Conservation (phyloP, 2,797 vertebrate genomes). For the Sylvia borin region DNA sequence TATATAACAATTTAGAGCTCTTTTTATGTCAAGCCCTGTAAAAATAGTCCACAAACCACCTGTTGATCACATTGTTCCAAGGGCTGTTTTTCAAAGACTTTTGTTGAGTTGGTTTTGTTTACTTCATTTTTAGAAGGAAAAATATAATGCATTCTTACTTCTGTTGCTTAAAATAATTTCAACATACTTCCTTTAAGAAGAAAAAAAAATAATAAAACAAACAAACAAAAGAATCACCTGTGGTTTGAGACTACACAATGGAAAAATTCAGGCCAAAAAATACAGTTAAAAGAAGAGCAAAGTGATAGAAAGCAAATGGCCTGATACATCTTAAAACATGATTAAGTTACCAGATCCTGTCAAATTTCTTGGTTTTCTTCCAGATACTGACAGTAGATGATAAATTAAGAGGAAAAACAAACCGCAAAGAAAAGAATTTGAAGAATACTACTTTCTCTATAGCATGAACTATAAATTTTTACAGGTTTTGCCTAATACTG, state of each 20-base stretch:
- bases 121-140: not conserved
- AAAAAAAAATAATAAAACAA: not conserved
- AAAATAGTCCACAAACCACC: not conserved
- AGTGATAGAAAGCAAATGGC: not conserved
- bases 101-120: not conserved
- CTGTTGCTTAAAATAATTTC: not conserved
- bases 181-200: not conserved
- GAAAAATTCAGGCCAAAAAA: slow-evolving; percentile 28
- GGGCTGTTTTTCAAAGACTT: not conserved
- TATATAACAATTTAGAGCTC: not conserved
- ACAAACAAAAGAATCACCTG: not conserved
- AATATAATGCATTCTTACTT: not conserved
- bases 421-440: not conserved
- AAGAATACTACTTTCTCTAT: not conserved
- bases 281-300: not conserved
- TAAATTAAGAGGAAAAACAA: not conserved
- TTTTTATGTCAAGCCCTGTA: not conserved
- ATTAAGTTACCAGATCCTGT: not conserved
- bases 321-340: not conserved
- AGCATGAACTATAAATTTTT: not conserved
- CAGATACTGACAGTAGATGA: not conserved
- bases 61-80: not conserved
- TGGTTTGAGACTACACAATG: not conserved
- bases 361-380: not conserved
- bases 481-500: not conserved